These are phyloP conservation scores for Sipunculus nudus DNA, from an alignment of 2,888 invertebrate species.

Conservation along the genomic window DNA sequence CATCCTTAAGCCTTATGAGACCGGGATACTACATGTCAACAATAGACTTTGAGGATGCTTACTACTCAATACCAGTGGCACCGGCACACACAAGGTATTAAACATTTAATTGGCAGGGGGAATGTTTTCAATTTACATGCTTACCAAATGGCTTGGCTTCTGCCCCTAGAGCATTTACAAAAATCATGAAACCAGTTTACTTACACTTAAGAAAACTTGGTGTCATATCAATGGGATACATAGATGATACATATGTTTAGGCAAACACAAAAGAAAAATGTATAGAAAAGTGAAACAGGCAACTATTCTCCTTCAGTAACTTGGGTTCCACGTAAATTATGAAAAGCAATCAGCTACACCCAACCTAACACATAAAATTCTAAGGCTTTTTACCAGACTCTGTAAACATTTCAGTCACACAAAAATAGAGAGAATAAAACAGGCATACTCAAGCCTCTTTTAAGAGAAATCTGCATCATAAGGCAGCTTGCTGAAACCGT, in stretches of 20 bases:
- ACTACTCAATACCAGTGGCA: conserved; percentile 29
- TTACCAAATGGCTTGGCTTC: conserved; percentile 33
- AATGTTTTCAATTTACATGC: conserved; percentile 22
- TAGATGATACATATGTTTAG: conserved; percentile 35
- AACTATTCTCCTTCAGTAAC: conserved; percentile 8
- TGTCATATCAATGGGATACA: conserved; percentile 22
- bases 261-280: conserved; percentile 11
- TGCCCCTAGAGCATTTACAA: conserved; percentile 37
- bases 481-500: conserved; percentile 7
- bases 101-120: conserved; percentile 30
- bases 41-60: conserved; percentile 15
- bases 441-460: background rate
- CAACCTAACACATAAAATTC: conserved; percentile 21
- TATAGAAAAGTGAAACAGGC: conserved; percentile 1
- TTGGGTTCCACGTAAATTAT: conserved; percentile 25
- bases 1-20: background rate
- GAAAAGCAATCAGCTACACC: conserved; percentile 24
- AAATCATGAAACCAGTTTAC: conserved; percentile 36
- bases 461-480: background rate
- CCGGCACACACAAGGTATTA: conserved; percentile 19
- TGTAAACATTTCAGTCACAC: conserved; percentile 20
- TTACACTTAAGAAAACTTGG: conserved; percentile 26
- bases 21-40: background rate
- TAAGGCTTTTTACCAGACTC: conserved; percentile 34
- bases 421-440: conserved; percentile 6